These are phyloP conservation scores for Limnephilus rhombicus DNA, from an alignment of 2,888 invertebrate genomes.

Conservation along the genomic window DNA sequence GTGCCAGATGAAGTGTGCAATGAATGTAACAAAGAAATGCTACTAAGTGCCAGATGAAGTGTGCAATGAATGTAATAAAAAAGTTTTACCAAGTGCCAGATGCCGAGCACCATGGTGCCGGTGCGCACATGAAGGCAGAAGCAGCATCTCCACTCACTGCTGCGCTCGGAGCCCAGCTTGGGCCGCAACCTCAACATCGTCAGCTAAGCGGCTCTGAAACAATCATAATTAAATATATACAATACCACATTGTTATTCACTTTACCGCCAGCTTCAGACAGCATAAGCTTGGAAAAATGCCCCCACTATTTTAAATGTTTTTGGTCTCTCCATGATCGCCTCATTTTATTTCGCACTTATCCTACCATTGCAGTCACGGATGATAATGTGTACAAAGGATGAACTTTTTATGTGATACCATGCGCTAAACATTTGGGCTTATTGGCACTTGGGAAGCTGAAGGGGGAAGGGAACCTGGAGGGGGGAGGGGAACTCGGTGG, in stretches of 20 bases:
- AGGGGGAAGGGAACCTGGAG: too few relatives aligned
- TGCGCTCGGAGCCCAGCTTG: slow-evolving; percentile 81
- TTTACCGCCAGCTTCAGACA: too few relatives aligned
- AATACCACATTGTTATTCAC: background rate
- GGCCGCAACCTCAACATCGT: slow-evolving; percentile 81
- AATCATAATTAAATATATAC: background rate
- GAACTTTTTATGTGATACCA: background rate
- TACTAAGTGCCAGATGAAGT: slow-evolving; percentile 73
- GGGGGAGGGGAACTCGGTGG: too few relatives aligned
- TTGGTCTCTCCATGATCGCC: too few relatives aligned
- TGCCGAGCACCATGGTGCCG: slow-evolving; percentile 87
- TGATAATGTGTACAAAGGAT: background rate
- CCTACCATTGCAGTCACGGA: background rate
- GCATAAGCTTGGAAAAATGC: too few relatives aligned
- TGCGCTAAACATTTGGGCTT: too few relatives aligned
- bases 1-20: slow-evolving; percentile 82
- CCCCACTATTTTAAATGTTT: too few relatives aligned
- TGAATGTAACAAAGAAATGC: slow-evolving; percentile 66
- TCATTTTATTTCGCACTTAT: too few relatives aligned
- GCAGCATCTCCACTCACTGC: slow-evolving; percentile 88
- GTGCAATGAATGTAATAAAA: background rate
- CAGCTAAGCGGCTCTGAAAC: slow-evolving; percentile 13
- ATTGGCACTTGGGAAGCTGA: too few relatives aligned
- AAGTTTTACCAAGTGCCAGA: slow-evolving; percentile 87
- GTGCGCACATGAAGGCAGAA: slow-evolving; percentile 91